phyloP scores from a whole-genome alignment of 1,140 invertebrate species.

The Ephestia elutella region DNA sequence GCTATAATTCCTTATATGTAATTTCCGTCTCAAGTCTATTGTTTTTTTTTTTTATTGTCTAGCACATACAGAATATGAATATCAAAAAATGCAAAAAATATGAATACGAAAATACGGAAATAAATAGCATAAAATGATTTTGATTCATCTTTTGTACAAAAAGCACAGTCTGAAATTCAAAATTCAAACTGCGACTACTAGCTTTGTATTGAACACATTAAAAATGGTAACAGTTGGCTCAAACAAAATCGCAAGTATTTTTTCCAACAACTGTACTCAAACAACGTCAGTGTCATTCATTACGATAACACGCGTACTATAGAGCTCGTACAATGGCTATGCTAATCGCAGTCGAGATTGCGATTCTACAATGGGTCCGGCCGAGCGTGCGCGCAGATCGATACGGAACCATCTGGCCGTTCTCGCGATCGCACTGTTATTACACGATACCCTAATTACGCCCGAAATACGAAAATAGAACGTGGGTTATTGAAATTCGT shows the following conservation, averaged over 20 bases:
- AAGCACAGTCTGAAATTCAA: too few species aligned
- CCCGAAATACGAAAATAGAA: conserved; percentile 6
- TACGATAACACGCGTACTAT: conserved; percentile 46
- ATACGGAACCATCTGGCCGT: conserved; percentile 55
- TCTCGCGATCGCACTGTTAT: conserved; percentile 29
- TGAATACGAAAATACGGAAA: too few species aligned
- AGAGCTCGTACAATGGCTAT: conserved; percentile 49
- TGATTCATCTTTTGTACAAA: too few species aligned
- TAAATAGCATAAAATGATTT: too few species aligned
- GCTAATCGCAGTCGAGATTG: conserved; percentile 55
- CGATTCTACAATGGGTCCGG: conserved; percentile 54
- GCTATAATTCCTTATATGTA: too few species aligned
- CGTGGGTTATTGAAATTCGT: background rate
- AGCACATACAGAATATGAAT: too few species aligned
- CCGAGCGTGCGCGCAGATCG: conserved; percentile 39
- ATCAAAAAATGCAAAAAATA: too few species aligned
- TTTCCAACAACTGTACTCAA: conserved; percentile 4
- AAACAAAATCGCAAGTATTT: conserved; percentile 8
- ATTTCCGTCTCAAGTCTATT: too few species aligned
- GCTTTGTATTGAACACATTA: background rate
- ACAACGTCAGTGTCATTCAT: conserved; percentile 46
- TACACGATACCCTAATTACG: conserved; percentile 18
- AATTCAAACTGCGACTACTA: too few species aligned
- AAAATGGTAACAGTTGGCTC: background rate
- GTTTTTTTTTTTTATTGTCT: too few species aligned